Conservation (phyloP, 2,888 invertebrate genomes). For the Biston stratarius region DNA sequence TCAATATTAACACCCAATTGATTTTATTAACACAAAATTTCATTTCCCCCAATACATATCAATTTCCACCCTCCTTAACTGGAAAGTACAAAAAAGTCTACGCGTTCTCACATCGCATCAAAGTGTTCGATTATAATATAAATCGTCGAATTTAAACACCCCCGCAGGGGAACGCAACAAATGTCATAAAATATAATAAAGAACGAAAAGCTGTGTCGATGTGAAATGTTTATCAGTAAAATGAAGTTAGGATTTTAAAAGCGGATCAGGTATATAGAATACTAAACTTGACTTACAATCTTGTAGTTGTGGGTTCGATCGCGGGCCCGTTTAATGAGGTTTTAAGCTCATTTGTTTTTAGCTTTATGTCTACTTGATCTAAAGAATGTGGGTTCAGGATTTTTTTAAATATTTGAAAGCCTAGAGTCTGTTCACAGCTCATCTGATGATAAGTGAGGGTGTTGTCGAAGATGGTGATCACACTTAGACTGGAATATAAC, state of each 20-base stretch:
- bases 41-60: constrained; percentile 12
- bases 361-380: too few relatives aligned
- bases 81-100: constrained; percentile 22
- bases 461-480: too few relatives aligned
- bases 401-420: too few relatives aligned
- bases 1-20: constrained; percentile 6
- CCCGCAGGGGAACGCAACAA: constrained; percentile 57
- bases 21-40: constrained; percentile 10
- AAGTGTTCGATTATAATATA: constrained; percentile 80
- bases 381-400: too few relatives aligned
- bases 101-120: constrained; percentile 49
- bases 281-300: too few relatives aligned
- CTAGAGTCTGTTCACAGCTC: too few relatives aligned
- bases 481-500: too few relatives aligned
- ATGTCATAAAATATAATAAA: constrained; percentile 78
- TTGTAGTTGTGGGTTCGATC: too few relatives aligned
- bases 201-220: constrained; percentile 62
- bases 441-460: too few relatives aligned
- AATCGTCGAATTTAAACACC: constrained; percentile 77
- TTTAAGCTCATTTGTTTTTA: too few relatives aligned
- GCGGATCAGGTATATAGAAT: not conserved
- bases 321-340: too few relatives aligned
- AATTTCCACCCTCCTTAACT: constrained; percentile 19
- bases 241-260: not conserved
- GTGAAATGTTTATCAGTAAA: not conserved